A percentile compares a stretch with the other conserved stretches of the same genome.
Conservation (phyloP, 2,888 invertebrate species). For the Pardosa pseudoannulata region DNA sequence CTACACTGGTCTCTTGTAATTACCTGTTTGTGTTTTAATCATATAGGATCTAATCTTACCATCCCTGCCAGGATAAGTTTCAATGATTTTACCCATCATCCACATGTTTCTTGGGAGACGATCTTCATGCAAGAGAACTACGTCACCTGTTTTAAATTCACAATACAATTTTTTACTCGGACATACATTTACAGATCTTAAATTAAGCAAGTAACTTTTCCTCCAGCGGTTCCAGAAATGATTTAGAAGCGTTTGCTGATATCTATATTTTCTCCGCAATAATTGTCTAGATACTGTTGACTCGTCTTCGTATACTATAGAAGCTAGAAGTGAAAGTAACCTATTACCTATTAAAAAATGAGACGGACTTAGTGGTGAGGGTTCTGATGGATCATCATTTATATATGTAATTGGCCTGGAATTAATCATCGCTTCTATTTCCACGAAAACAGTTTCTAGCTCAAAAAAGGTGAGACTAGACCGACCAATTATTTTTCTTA, state of each 20-base stretch:
- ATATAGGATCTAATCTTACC: too few relatives aligned
- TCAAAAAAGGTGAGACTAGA: not conserved
- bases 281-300: not conserved
- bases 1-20: too few relatives aligned
- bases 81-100: too few relatives aligned
- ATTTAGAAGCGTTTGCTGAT: not conserved
- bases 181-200: too few relatives aligned
- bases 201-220: too few relatives aligned
- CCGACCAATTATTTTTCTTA: not conserved
- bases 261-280: not conserved
- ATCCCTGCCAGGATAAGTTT: too few relatives aligned
- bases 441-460: not conserved
- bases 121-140: too few relatives aligned
- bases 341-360: not conserved
- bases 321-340: not conserved
- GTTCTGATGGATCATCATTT: not conserved
- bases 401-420: not conserved
- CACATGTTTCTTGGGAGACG: too few relatives aligned
- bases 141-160: too few relatives aligned
- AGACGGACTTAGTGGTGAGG: not conserved
- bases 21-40: too few relatives aligned
- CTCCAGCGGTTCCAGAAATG: not conserved
- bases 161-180: too few relatives aligned
- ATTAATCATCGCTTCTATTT: too few relatives aligned
- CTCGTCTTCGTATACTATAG: not conserved